Base-by-base conservation (phyloP, 2,797 vertebrate genomes). In the Hypotaenidia philippensis region DNA sequence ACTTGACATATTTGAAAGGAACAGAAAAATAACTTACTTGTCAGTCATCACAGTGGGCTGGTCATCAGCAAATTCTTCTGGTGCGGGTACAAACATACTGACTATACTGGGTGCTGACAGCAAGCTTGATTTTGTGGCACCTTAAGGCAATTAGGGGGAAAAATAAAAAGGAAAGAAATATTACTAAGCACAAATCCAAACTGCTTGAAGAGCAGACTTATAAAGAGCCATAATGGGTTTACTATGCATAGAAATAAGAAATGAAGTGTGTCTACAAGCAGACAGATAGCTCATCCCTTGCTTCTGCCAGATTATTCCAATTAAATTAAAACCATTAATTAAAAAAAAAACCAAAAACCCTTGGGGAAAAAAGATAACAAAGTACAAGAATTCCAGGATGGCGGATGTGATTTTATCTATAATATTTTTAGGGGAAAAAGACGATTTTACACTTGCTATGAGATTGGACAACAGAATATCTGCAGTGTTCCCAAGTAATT, bases 41-140 rank as follows among this genome's bases (percentile, higher is more conserved):
- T 99, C 99, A 38, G 99, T 98, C 99, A 99, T 99, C 56, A 99
- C 97, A 10, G 99, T 98, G 0, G 99, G 99, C 96, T 99, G 99
- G 94, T 99, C 99, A n/a, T 99, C 99, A 11, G 99, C 99, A 97
- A 99, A 99, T 96, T 99, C 99, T 95, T 99, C 99, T 2, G 99
- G 99, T 1, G 99, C 99, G 4, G 99, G 99, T 44, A 99, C 99
- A 91, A 99, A 99, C 99, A 99, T 99, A 96, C 99, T 99, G 96
- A 99, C 99, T 18, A 99, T 99, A 97, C 99, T 99, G 11, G 99
- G 99, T 53, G 99, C 99, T 32, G 99, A 99, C 49, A 99, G 98
- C 83, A 99, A 98, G 93, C 99, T 99, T 95, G 99, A 99, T 97
- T 99, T 99, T 9, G 99, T 99, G 23, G 98, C 99, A 93, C 99